Conservation (phyloP, 2,888 invertebrate genomes). For the Drosophila setosimentum region DNA sequence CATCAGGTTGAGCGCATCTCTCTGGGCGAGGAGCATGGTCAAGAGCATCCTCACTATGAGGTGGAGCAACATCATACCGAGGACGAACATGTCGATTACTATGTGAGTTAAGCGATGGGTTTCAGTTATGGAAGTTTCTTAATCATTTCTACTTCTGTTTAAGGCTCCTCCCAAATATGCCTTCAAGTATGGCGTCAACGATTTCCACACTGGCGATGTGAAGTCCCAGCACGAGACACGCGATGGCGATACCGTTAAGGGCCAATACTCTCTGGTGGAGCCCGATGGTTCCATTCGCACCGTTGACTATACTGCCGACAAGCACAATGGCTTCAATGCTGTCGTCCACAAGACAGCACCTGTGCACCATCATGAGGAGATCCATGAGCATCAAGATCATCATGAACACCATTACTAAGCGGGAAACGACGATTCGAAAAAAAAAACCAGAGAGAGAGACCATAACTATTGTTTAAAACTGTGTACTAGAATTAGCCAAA, state of each 20-base stretch:
- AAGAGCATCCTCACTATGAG: conserved; percentile 84
- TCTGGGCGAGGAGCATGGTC: conserved; percentile 79
- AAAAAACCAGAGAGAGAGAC: conserved; percentile 30
- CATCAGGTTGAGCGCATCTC: conserved; percentile 82
- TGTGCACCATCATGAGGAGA: conserved; percentile 82
- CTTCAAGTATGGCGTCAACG: conserved; percentile 87
- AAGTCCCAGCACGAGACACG: conserved; percentile 89
- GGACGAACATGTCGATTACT: conserved; percentile 88
- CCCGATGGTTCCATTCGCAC: conserved; percentile 91
- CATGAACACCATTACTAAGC: conserved; percentile 73
- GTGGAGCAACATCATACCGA: conserved; percentile 74
- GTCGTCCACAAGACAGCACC: conserved; percentile 85
- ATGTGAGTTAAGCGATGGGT: conserved; percentile 85
- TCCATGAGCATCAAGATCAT: conserved; percentile 66
- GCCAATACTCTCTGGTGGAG: conserved; percentile 89
- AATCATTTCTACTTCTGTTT: conserved; percentile 31
- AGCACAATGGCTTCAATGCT: conserved; percentile 85
- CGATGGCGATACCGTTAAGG: conserved; percentile 88
- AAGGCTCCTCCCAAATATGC: conserved; percentile 88
- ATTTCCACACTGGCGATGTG: conserved; percentile 87
- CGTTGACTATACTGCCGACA: conserved; percentile 85
- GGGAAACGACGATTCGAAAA: conserved; percentile 8
- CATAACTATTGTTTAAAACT: conserved; percentile 54
- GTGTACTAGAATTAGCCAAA: conserved; percentile 75
- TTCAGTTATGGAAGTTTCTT: not conserved